Conservation (phyloP, 2,113 vertebrate genomes). For the Callopanchax toddi region DNA sequence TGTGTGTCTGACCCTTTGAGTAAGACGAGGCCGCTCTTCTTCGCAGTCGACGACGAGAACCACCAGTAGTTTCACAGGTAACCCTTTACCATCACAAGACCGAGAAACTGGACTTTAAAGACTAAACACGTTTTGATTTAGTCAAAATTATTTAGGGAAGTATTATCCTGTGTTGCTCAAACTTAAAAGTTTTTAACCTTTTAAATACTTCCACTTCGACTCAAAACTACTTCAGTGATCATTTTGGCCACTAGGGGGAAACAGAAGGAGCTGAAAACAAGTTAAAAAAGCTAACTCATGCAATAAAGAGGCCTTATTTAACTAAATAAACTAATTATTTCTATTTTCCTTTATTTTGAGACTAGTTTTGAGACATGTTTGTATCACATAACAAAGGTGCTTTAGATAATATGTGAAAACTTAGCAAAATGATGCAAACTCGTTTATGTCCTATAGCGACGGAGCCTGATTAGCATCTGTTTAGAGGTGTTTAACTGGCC, state of each 20-base stretch:
- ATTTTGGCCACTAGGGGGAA: not conserved
- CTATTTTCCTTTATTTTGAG: not conserved
- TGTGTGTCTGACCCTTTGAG: slow-evolving; percentile 18
- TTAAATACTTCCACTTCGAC: not conserved
- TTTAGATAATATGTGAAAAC: not conserved
- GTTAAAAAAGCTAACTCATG: not conserved
- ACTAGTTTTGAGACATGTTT: not conserved
- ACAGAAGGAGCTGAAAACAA: not conserved
- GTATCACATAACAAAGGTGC: not conserved
- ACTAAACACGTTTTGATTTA: too few relatives aligned
- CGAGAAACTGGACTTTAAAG: not conserved
- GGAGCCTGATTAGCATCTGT: not conserved
- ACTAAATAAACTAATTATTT: not conserved
- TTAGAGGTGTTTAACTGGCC: too few relatives aligned
- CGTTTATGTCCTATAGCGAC: too few relatives aligned
- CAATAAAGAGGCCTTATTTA: too few relatives aligned
- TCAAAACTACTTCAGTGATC: too few relatives aligned
- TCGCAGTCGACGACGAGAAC: slow-evolving; percentile 27
- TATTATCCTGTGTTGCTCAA: too few relatives aligned
- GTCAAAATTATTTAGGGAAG: not conserved
- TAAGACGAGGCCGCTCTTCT: slow-evolving; percentile 29
- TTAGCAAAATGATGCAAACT: not conserved
- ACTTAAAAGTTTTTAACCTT: not conserved
- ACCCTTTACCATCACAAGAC: slow-evolving; percentile 48
- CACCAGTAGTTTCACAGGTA: slow-evolving; percentile 23